Evolutionary conservation across 2,113 vertebrate genomes (phyloP).

Genomic region (Sardina pilchardus): DNA sequence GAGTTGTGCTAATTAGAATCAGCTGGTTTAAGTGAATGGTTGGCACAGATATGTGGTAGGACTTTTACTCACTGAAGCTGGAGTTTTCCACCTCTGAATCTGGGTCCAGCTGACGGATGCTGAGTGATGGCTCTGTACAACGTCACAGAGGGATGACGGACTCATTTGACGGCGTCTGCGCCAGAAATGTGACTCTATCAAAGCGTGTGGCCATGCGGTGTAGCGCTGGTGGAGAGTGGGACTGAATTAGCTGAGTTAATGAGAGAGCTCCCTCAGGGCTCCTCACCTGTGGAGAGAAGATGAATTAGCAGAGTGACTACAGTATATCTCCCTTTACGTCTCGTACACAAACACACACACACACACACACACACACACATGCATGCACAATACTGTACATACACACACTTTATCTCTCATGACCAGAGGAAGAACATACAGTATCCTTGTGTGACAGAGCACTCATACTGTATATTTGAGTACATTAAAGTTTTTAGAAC

Average conservation of each 20-base stretch:
- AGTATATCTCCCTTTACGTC: conserved; percentile 27
- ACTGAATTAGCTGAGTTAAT: conserved; percentile 57
- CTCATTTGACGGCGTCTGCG: conserved; percentile 45
- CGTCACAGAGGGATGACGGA: not conserved
- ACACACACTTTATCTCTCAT: not conserved
- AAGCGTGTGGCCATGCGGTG: conserved; percentile 27
- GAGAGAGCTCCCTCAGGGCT: conserved; percentile 47
- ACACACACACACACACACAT: not conserved
- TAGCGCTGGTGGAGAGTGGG: conserved; percentile 36
- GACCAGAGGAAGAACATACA: not conserved
- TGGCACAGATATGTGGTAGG: too few relatives aligned
- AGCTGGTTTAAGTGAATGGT: too few relatives aligned
- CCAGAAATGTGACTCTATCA: conserved; percentile 22
- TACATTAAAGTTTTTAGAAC: not conserved
- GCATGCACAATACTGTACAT: not conserved
- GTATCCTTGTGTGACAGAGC: not conserved
- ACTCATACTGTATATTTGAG: not conserved
- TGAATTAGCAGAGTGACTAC: conserved; percentile 36
- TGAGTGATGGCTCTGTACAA: not conserved
- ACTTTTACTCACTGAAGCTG: too few relatives aligned
- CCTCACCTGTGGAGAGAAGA: conserved; percentile 38
- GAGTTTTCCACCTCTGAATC: too few relatives aligned
- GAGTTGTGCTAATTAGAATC: too few relatives aligned
- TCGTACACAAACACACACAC: conserved; percentile 13
- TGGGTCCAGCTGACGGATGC: not conserved